Percentiles rank a stretch among this genome's conserved stretches.
Conservation (phyloP, 2,797 vertebrate genomes). For the Loris lydekkerianus region DNA sequence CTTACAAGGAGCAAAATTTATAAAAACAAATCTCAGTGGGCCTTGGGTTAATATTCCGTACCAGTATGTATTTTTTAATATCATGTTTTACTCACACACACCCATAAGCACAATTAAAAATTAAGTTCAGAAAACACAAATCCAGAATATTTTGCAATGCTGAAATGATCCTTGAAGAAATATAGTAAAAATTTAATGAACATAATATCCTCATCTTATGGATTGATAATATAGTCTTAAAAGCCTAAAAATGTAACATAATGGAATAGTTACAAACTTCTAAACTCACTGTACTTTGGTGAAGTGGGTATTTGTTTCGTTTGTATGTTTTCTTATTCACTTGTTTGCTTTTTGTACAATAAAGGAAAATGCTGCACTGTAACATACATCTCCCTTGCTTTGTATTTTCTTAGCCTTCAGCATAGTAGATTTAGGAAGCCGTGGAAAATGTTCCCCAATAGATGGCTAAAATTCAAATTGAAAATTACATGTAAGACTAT, state of each 20-base stretch:
- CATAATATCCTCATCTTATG: neutral
- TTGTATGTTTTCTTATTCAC: neutral
- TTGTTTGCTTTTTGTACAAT: slow-evolving; percentile 5
- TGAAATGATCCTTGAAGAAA: neutral
- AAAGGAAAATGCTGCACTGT: neutral
- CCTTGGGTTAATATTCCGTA: neutral
- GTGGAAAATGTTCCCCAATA: neutral
- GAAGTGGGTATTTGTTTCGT: neutral
- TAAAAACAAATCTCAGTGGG: neutral
- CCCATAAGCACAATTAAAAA: neutral
- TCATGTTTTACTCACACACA: neutral
- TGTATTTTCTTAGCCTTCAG: slow-evolving; percentile 22
- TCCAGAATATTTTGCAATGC: neutral
- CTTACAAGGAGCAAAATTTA: neutral
- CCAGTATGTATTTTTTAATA: neutral
- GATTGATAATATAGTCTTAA: neutral
- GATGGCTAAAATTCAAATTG: neutral
- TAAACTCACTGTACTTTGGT: neutral
- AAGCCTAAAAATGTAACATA: neutral
- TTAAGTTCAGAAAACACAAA: neutral
- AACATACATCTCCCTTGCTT: neutral
- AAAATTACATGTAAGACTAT: neutral
- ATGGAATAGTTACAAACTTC: neutral
- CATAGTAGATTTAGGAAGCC: neutral
- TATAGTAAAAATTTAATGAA: neutral